Conservation (phyloP, 2,888 invertebrate genomes). For the Scaptodrosophila latifasciaeformis region DNA sequence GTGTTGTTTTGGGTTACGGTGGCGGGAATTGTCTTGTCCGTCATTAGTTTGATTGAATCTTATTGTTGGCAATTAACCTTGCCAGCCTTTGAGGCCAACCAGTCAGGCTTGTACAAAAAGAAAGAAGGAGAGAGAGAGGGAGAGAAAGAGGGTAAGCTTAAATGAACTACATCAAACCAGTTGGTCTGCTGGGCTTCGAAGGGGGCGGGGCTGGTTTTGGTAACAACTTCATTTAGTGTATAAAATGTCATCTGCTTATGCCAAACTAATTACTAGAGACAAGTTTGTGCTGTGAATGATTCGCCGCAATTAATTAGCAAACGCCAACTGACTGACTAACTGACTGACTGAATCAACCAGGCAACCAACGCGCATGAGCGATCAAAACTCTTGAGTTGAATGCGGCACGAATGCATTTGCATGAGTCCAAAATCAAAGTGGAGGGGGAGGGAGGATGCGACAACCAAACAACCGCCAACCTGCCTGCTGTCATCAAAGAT, state of each 20-base stretch:
- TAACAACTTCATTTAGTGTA: conserved; percentile 59
- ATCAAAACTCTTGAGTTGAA: conserved; percentile 6
- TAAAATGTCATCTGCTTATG: conserved; percentile 59
- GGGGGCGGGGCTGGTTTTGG: conserved; percentile 5
- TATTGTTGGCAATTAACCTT: conserved; percentile 66
- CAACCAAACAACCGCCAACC: background rate
- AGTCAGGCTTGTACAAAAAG: conserved; percentile 36
- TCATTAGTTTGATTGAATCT: conserved; percentile 69
- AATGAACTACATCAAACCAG: background rate
- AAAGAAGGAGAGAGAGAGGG: background rate
- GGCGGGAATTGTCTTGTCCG: conserved; percentile 24
- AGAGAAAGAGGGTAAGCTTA: conserved; percentile 5
- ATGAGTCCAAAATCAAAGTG: conserved; percentile 33
- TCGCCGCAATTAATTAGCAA: conserved; percentile 59
- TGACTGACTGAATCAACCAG: background rate
- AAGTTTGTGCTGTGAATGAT: conserved; percentile 26
- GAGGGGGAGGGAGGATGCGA: too few species aligned
- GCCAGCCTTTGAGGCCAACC: conserved; percentile 47
- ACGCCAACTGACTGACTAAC: conserved; percentile 39
- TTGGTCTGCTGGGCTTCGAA: background rate
- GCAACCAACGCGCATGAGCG: background rate
- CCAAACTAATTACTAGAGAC: conserved; percentile 57
- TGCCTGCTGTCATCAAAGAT: too few species aligned
- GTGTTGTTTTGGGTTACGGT: conserved; percentile 26
- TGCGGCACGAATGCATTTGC: conserved; percentile 33